Base-by-base conservation (phyloP, 2,797 vertebrate genomes). In the Selene dorsalis region DNA sequence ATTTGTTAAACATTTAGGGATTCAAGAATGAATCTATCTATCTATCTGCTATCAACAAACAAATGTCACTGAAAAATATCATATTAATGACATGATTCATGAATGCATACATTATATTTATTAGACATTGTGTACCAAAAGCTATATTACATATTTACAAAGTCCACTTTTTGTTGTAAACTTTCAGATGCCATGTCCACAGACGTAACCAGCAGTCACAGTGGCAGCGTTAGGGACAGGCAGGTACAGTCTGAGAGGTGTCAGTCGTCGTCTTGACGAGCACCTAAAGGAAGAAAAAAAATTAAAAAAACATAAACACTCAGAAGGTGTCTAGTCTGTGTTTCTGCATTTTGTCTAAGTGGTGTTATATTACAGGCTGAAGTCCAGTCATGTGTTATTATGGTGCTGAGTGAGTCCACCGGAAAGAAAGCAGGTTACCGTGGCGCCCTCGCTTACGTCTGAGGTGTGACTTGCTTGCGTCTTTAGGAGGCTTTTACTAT, bases 211-310 rank as follows among this genome's bases (percentile, higher is more conserved):
- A 62, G 6, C 69, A 59, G 74, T 48, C 61, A 38, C 22, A n/a
- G 5, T n/a, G 30, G n/a, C 57, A 53, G 35, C 10, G 20, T 30
- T 28, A 52, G n/a, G 56, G 59, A 35, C 20, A 39, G 45, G 22
- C 30, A 57, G 52, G 55, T 35, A 22, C 67, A 73, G 59, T 64
- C 20, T 61, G 20, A 11, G 26, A 22, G 41, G 39, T 16, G 50
- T 65, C 0, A 41, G 56, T n/a, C n/a, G n/a, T n/a, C 18, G 39
- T 64, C 58, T 53, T n/a, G 73, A 83, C 41, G 20, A 56, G 24
- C 20, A 65, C 62, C 79, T 90, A 14, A 52, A 69, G 57, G 52
- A 61, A 48, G 50, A 67, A 3, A 28, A 68, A 24, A 72, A 45
- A 35, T 35, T 7, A 62, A 4, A 11, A 61, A 62, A 73, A 67